Evolutionary conservation across 2,888 invertebrate genomes (phyloP), one percentile per base, ranked within the genome.

Genomic region (Chaetoderma sp.): DNA sequence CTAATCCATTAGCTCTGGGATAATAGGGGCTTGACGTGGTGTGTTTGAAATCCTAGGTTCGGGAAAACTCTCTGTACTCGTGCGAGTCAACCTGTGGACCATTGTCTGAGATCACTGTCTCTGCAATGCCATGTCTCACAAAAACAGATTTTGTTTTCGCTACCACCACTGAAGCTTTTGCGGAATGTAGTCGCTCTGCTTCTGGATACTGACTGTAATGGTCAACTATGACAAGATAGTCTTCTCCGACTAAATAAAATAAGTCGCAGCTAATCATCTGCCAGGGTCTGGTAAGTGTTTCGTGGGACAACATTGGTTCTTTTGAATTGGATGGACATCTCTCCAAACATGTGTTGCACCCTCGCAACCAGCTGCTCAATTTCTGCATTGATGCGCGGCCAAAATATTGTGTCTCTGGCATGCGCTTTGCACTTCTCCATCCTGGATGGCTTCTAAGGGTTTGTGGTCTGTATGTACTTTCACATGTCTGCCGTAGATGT

Each of bases 71-170:
- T 30, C 32, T 13, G 45, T 36, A 58, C n/a, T 23, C 18, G 13
- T 58, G 13, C 8, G 28, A 28, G n/a, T 44, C 58, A 45, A 45
- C 68, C 25, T 73, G 67, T 2, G 72, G 69, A 21, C 74, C 71
- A 30, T 72, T 72, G 54, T 72, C 70, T 18, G 65, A 67, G 18
- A 63, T 33, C 18, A 71, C 57, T 42, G 13, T 54, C 13, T 23
- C 1, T 10, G 67, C 67, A 47, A 73, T 58, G 5, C 68, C 67
- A 32, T 73, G 69, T 52, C 32, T 33, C 28, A 28, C 16, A 8
- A 52, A 52, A n/a, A 52, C 32, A n/a, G 28, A n/a, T 30, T 52
- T 27, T 10, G 32, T 28, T 16, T 30, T 10, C 32, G 28, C 28
- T 13, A 13, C 21, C 13, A 52, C 52, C 4, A n/a, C 32, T 32